Evolutionary conservation across 2,797 vertebrate genomes (phyloP), one percentile per base, ranked within the genome.

Genomic region (Erpetoichthys calabaricus): DNA sequence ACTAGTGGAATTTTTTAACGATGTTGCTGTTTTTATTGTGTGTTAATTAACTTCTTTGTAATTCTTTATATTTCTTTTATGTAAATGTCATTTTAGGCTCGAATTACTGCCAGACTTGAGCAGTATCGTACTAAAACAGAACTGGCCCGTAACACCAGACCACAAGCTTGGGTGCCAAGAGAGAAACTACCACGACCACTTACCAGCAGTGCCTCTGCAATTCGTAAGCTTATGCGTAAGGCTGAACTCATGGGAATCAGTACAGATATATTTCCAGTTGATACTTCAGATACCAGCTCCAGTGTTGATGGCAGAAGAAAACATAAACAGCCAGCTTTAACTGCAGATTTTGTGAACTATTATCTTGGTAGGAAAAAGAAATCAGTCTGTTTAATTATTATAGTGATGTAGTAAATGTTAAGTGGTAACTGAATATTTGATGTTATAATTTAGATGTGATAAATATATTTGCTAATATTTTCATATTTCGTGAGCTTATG

Each of bases 191-290:
- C 96, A 0, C 84, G 96, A 4, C 93, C 96, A 0, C 85, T 98
- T 4, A 99, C 96, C 53, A 98, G 95, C 64, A 98, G 96, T 45
- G 95, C 96, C 55, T 97, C 94, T 0, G 96, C 94, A 64, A 96
- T 98, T 64, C 86, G 95, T 8, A 97, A 98, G 63, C 85, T 99
- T 47, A 94, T 99, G 92, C 87, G 93, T 56, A 98, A 99, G 69
- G 96, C 96, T 0, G 94, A 99, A 47, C 68, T 99, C 8, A 98
- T 98, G 94, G 95, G 96, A 41, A 98, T 99, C 69, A 97, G 93
- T 70, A 98, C 94, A 0, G 94, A 98, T 69, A 97, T 99, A 61
- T 97, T 99, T 65, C 95, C 96, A 0, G 94, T 97, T 65, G 96
- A 98, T 69, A 98, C 91, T 41, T 91, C 92, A 0, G 95, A 99